These are phyloP conservation scores for Labia minor DNA, from an alignment of 2,888 invertebrate genomes.

Conservation along the genomic window DNA sequence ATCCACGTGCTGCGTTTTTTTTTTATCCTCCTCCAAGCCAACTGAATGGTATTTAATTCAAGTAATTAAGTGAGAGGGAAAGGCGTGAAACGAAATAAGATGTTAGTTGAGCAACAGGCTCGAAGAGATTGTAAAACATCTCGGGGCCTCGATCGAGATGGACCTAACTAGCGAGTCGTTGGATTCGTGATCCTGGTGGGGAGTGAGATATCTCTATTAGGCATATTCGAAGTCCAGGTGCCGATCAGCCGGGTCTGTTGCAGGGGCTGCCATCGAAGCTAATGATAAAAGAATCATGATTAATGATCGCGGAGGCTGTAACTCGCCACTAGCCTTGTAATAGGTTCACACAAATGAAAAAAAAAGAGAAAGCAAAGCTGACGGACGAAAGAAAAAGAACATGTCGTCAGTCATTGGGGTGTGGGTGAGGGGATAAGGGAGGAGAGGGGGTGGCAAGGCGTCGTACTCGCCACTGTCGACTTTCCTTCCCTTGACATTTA, in stretches of 20 bases:
- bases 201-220: conserved; percentile 22
- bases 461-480: no score
- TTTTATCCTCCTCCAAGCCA: not conserved
- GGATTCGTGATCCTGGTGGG: not conserved
- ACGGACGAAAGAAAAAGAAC: conserved; percentile 15
- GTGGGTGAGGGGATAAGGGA: not conserved
- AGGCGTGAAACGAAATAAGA: not conserved
- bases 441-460: no score
- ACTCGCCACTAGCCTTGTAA: conserved; percentile 3
- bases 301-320: conserved; percentile 22
- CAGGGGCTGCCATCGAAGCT: conserved; percentile 21
- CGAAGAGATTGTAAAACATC: not conserved
- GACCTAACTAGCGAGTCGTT: not conserved
- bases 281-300: conserved; percentile 25
- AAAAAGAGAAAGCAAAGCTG: not conserved
- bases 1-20: not conserved
- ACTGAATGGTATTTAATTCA: not conserved
- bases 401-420: not conserved
- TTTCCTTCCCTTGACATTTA: no score
- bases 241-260: conserved; percentile 14
- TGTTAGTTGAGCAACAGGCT: conserved; percentile 17
- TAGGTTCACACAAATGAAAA: conserved; percentile 14
- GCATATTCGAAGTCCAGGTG: conserved; percentile 19
- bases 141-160: not conserved
- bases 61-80: not conserved